Base-by-base conservation (phyloP, 2,113 vertebrate genomes). In the Nesogale talazaci region DNA sequence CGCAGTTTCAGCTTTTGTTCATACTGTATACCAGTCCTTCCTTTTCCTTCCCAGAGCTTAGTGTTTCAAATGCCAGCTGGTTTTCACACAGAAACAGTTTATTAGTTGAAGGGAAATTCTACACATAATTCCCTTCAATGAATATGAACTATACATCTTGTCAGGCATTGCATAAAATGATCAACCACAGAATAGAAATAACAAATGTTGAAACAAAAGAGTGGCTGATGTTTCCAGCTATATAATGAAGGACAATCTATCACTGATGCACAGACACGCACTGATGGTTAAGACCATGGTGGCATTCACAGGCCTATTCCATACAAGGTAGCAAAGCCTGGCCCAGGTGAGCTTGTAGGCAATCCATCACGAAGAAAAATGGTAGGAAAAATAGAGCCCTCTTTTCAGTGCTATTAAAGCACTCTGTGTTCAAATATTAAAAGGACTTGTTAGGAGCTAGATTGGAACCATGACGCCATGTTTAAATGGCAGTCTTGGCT, bases 121-220 rank as follows among this genome's bases (percentile, higher is more conserved):
- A 19, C 22, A 72, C 22, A 52, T 82, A 88, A 94, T 3, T 85
- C 52, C 83, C 84, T 95, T 92, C 79, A 36, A 20, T 76, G 52
- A 96, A 79, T 38, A 72, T 56, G 31, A 82, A 85, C 31, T 38
- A 88, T 36, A 46, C 6, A 63, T 94, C 89, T 94, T 80, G 83
- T 46, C 31, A 82, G 65, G 75, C 57, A 22, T 76, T 38, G 40
- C 23, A 88, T 20, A 69, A 2, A 77, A 65, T 14, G 25, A 38
- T 79, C 84, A 61, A 70, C 42, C 93, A 93, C 7, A 78, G 82
- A 3, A 8, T 52, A 15, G 52, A 86, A 75, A 79, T 70, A 74
- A 89, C 36, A 88, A 83, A 95, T 52, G 70, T 1, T 59, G 76
- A 95, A 91, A 95, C 29, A 89, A 92, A 94, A 90, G 72, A 84